Evolutionary conservation across 2,113 vertebrate genomes (phyloP).

Genomic region (Zosterops pallidus): DNA sequence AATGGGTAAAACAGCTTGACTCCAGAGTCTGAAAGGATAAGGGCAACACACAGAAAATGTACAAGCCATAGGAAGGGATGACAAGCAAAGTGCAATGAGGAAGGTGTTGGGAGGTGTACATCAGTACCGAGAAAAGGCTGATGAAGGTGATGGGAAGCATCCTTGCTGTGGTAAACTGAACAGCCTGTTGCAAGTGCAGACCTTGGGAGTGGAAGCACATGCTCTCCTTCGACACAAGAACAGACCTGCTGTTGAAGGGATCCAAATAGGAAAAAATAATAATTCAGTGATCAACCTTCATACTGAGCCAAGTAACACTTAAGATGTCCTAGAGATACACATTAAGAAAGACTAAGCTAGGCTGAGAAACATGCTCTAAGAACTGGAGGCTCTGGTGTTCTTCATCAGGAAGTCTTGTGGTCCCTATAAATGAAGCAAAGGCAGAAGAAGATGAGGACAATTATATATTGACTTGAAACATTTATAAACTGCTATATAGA

Average conservation of each 20-base stretch:
- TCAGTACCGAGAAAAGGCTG: background rate
- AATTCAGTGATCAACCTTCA: background rate
- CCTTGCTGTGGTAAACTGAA: background rate
- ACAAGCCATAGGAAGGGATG: background rate
- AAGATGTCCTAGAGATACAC: background rate
- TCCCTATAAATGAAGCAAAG: slow-evolving; percentile 32
- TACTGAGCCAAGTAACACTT: background rate
- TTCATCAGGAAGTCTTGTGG: background rate
- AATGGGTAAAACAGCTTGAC: background rate
- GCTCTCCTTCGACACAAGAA: background rate
- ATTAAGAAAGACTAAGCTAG: slow-evolving; percentile 11
- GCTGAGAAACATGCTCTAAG: background rate
- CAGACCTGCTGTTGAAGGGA: background rate
- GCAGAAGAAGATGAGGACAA: slow-evolving; percentile 7
- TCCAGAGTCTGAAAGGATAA: background rate
- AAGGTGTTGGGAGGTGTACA: background rate
- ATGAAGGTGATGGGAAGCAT: background rate
- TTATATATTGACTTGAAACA: background rate
- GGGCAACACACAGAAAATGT: background rate
- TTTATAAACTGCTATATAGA: background rate
- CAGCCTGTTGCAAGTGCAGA: background rate
- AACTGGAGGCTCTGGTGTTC: background rate
- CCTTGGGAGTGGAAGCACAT: background rate
- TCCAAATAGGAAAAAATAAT: background rate
- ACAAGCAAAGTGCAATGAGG: background rate